phyloP scores from a whole-genome alignment of 2,113 vertebrate species.

The Vanacampus margaritifer region DNA sequence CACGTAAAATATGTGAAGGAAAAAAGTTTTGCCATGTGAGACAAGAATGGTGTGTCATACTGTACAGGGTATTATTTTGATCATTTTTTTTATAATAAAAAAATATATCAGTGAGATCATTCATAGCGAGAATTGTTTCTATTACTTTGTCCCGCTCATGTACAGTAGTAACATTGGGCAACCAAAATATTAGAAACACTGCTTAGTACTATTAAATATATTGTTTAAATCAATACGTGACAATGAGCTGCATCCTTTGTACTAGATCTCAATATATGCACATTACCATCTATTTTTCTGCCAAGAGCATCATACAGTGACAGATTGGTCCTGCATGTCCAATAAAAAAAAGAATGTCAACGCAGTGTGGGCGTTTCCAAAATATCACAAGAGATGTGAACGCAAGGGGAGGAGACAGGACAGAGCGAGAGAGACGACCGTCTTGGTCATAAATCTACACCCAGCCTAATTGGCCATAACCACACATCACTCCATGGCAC shows the following conservation, averaged over 20 bases:
- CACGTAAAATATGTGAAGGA: not conserved
- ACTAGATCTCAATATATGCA: not conserved
- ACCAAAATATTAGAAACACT: not conserved
- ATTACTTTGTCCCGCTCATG: not conserved
- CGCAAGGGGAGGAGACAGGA: constrained; percentile 4
- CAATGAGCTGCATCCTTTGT: not conserved
- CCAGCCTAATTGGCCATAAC: constrained; percentile 57
- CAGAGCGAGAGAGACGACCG: constrained; percentile 21
- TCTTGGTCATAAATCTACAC: constrained; percentile 53
- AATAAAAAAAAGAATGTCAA: constrained; percentile 3
- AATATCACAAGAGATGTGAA: constrained; percentile 12
- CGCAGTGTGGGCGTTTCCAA: not conserved
- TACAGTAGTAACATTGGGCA: not conserved
- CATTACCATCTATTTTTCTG: not conserved
- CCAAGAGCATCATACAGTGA: not conserved
- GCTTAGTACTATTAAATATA: not conserved
- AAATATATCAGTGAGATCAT: not conserved
- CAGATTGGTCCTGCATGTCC: not conserved
- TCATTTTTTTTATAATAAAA: not conserved
- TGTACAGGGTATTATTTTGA: not conserved
- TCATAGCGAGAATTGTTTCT: not conserved
- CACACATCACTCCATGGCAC: constrained; percentile 52
- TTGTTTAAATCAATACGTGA: not conserved
- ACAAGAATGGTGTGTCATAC: constrained; percentile 7
- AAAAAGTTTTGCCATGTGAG: constrained; percentile 9